Conservation (phyloP, 2,888 invertebrate species). For the Ligdia adustata region DNA sequence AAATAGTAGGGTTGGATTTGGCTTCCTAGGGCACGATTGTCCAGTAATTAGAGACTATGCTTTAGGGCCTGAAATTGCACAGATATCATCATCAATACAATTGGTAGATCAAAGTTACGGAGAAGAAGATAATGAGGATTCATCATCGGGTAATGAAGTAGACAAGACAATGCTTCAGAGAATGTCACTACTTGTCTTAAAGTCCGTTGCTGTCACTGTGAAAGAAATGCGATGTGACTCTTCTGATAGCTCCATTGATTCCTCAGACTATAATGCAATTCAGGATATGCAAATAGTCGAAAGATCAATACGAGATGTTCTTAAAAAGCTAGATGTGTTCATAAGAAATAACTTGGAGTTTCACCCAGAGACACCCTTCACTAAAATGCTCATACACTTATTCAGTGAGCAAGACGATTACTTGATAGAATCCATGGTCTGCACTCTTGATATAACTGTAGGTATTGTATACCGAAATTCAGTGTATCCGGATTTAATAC, state of each 20-base stretch:
- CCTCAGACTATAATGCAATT: slow-evolving; percentile 93
- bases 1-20: slow-evolving; percentile 72
- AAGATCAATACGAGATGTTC: slow-evolving; percentile 92
- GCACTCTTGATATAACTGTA: slow-evolving; percentile 93
- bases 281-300: slow-evolving; percentile 96
- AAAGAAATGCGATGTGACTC: slow-evolving; percentile 95
- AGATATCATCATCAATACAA: slow-evolving; percentile 67
- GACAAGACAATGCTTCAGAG: slow-evolving; percentile 93
- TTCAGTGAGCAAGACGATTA: slow-evolving; percentile 97
- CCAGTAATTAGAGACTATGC: slow-evolving; percentile 65
- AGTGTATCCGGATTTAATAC: slow-evolving; percentile 90
- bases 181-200: slow-evolving; percentile 93
- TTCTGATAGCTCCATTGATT: slow-evolving; percentile 92
- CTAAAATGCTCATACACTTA: slow-evolving; percentile 93
- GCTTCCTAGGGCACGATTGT: slow-evolving; percentile 75
- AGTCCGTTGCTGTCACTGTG: slow-evolving; percentile 94
- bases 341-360: slow-evolving; percentile 92
- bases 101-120: slow-evolving; percentile 77
- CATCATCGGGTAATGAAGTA: slow-evolving; percentile 79
- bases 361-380: slow-evolving; percentile 94
- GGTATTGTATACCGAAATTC: slow-evolving; percentile 93
- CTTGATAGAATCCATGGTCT: slow-evolving; percentile 95
- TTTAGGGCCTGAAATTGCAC: slow-evolving; percentile 62
- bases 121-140: slow-evolving; percentile 67
- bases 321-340: slow-evolving; percentile 91